phyloP scores from a whole-genome alignment of 2,113 vertebrate genomes.

The Chrysemys picta region DNA sequence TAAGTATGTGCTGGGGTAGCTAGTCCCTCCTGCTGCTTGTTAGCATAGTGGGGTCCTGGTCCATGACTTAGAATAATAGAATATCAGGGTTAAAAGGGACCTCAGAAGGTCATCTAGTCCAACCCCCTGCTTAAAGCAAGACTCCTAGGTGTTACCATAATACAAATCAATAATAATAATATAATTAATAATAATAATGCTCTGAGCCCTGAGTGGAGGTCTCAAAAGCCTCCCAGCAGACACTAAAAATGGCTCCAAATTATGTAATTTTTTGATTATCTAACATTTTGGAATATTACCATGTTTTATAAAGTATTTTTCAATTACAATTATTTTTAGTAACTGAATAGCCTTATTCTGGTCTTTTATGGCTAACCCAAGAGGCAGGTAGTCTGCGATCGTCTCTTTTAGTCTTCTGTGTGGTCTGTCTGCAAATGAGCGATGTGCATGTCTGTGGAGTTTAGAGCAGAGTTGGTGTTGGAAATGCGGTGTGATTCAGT shows the following conservation, averaged over 20 bases:
- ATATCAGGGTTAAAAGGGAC: too few species aligned
- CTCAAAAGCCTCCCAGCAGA: neutral
- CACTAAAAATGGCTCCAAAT: neutral
- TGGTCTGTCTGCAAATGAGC: conserved; percentile 28
- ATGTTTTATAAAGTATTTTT: neutral
- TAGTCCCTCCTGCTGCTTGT: neutral
- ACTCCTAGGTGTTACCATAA: neutral
- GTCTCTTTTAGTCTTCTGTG: conserved; percentile 28
- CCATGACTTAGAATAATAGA: neutral
- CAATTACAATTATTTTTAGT: neutral
- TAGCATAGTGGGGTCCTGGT: neutral
- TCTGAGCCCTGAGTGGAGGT: neutral
- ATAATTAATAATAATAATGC: neutral
- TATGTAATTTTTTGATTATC: neutral
- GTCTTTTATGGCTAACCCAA: neutral
- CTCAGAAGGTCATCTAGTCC: too few species aligned
- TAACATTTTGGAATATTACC: neutral
- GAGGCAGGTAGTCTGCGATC: conserved; percentile 1
- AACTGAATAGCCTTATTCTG: neutral
- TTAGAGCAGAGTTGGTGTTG: conserved; percentile 18
- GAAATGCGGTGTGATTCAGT: neutral
- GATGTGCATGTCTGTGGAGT: neutral
- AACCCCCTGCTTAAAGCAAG: too few species aligned
- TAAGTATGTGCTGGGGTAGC: neutral
- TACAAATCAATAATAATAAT: neutral